Base-by-base conservation (phyloP, 2,888 invertebrate genomes). In the Seira sanloemensis region DNA sequence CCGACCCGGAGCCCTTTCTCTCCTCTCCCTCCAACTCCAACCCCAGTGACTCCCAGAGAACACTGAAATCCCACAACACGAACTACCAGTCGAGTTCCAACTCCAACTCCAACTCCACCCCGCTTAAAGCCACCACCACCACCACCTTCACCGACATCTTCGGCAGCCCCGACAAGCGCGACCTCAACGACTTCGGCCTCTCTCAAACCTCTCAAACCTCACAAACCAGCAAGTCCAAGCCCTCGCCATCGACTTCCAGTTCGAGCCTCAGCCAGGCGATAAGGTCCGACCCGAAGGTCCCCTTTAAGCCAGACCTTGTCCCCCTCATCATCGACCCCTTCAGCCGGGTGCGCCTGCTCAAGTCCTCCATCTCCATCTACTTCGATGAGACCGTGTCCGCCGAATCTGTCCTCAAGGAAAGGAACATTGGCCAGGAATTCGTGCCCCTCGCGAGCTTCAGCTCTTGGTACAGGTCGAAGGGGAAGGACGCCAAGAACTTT, bases 101-200 rank as follows among this genome's bases (percentile, higher is more conserved):
- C n/a, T n/a, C n/a, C n/a, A n/a, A 58, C 21, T 58, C 23, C 67
- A 19, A n/a, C 24, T 24, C 71, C 37, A 78, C 74, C 66, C 37
- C 23, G 16, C 54, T 46, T 58, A 71, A 19, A 46, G 23, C 67
- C 58, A n/a, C n/a, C 27, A 25, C 73, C 69, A 78, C n/a, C n/a
- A n/a, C n/a, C n/a, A 50, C 71, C 9, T 88, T 86, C 73, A 79
- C 81, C n/a, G 86, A 87, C 69, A 21, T 88, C 9, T 88, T 88
- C 78, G 88, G 88, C 68, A 87, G 85, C 58, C 88, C 88, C 16
- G 78, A 84, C 7, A 86, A 87, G 62, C 23, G 75, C 1, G 75
- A 75, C 69, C 18, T 69, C 1, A 54, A 69, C 25, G 68, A 81
- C 58, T 58, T 27, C 5, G 75, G 74, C 1, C 46, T 80, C 37